Percentiles rank a stretch among this genome's conserved stretches.
phyloP scores from a whole-genome alignment of 2,888 invertebrate genomes.

The Stenichneumon culpator region DNA sequence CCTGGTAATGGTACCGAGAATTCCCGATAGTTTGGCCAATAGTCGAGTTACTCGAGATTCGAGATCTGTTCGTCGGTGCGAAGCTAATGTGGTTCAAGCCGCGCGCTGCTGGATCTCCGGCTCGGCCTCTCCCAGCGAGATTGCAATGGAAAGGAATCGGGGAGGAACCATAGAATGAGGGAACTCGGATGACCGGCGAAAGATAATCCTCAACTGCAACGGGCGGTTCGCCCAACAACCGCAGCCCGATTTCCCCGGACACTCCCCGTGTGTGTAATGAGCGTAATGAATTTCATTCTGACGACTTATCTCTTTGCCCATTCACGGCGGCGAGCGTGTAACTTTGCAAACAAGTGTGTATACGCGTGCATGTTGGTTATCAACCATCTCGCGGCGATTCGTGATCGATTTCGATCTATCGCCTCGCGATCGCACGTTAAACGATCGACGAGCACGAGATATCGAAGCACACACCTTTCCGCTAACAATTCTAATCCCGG shows the following conservation, averaged over 20 bases:
- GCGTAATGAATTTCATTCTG: constrained; percentile 16
- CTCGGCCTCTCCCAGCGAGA: too few relatives aligned
- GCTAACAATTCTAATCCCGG: background rate
- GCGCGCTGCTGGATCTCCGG: background rate
- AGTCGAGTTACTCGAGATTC: constrained; percentile 39
- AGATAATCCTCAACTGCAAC: background rate
- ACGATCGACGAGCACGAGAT: background rate
- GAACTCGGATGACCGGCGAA: constrained; percentile 30
- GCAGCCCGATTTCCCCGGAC: constrained; percentile 20
- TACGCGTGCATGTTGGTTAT: background rate
- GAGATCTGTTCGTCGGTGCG: constrained; percentile 55
- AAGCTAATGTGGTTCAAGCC: constrained; percentile 40
- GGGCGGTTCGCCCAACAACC: background rate
- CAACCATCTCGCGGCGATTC: background rate
- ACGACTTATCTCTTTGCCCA: background rate
- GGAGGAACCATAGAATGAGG: constrained; percentile 8
- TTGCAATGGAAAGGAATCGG: background rate
- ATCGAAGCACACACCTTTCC: background rate
- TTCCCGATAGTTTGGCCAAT: constrained; percentile 57
- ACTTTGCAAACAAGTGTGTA: background rate
- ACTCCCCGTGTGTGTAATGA: constrained; percentile 20
- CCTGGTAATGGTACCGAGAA: constrained; percentile 41
- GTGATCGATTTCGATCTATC: constrained; percentile 9
- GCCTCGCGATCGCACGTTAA: background rate
- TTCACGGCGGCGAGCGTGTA: background rate